Conservation (phyloP, 1,140 invertebrate genomes). For the Heliconius nattereri region DNA sequence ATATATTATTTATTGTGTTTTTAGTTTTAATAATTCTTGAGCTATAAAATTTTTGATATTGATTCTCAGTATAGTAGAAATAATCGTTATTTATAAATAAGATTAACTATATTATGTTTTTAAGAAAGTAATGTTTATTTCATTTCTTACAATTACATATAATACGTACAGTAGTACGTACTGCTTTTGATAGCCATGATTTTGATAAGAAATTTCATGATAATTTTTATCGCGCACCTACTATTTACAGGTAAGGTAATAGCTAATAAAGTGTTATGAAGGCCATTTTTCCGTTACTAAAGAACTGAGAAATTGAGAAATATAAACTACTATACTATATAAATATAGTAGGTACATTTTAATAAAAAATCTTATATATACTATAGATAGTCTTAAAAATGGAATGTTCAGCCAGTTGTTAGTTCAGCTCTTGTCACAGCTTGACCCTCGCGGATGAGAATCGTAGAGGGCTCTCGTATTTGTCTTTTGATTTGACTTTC, state of each 20-base stretch:
- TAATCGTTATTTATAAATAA: no score
- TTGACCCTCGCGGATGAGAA: conserved; percentile 29
- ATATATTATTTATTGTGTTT: no score
- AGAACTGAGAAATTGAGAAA: background rate
- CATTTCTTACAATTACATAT: no score
- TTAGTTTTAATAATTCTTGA: no score
- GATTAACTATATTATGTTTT: no score
- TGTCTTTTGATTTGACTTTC: conserved; percentile 22
- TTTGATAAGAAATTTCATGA: background rate
- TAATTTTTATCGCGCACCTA: background rate
- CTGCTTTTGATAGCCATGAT: background rate
- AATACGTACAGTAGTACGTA: no score
- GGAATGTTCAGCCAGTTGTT: conserved; percentile 21
- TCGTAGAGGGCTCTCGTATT: conserved; percentile 17
- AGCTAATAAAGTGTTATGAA: background rate
- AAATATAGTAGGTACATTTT: background rate
- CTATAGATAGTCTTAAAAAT: conserved; percentile 6
- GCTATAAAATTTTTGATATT: no score
- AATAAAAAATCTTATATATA: background rate
- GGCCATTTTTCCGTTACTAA: background rate
- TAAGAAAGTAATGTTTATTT: no score
- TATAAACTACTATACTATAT: no score
- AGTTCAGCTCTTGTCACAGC: conserved; percentile 20
- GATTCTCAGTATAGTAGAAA: no score
- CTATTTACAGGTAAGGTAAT: background rate